Evolutionary conservation across 2,888 invertebrate species (phyloP).

Genomic region (Polydrusus tereticollis): DNA sequence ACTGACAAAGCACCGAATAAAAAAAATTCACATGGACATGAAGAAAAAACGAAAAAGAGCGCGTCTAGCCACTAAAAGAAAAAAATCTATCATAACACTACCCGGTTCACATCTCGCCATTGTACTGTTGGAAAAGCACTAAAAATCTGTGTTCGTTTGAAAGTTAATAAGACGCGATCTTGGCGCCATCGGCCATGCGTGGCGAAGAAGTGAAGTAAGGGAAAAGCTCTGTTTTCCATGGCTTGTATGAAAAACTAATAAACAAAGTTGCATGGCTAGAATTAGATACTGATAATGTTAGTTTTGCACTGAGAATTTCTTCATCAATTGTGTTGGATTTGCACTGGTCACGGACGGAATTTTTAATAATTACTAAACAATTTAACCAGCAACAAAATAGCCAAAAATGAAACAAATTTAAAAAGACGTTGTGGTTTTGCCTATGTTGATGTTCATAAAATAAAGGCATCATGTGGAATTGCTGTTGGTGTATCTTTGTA

Average conservation of each 20-base stretch:
- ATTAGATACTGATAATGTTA: no score
- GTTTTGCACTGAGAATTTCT: no score
- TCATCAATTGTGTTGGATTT: no score
- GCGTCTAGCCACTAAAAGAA: slow-evolving; percentile 36
- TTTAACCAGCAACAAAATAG: no score
- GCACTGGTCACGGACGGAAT: no score
- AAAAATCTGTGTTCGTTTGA: slow-evolving; percentile 46
- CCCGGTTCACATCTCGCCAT: slow-evolving; percentile 47
- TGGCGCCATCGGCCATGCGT: slow-evolving; percentile 31
- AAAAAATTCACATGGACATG: not conserved
- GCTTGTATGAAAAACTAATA: not conserved
- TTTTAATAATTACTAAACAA: no score
- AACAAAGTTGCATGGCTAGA: not conserved
- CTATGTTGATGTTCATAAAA: no score
- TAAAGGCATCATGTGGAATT: no score
- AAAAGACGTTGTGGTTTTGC: no score
- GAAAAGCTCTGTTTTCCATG: slow-evolving; percentile 39
- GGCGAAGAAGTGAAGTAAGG: slow-evolving; percentile 39
- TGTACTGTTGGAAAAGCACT: slow-evolving; percentile 42
- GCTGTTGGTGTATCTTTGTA: no score
- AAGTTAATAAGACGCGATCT: slow-evolving; percentile 42
- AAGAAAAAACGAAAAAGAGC: slow-evolving; percentile 27
- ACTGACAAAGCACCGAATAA: not conserved
- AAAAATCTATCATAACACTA: slow-evolving; percentile 37
- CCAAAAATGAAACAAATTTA: no score